Evolutionary conservation across 2,888 invertebrate species (phyloP).

Genomic region (Agonopterix alstromeriana): DNA sequence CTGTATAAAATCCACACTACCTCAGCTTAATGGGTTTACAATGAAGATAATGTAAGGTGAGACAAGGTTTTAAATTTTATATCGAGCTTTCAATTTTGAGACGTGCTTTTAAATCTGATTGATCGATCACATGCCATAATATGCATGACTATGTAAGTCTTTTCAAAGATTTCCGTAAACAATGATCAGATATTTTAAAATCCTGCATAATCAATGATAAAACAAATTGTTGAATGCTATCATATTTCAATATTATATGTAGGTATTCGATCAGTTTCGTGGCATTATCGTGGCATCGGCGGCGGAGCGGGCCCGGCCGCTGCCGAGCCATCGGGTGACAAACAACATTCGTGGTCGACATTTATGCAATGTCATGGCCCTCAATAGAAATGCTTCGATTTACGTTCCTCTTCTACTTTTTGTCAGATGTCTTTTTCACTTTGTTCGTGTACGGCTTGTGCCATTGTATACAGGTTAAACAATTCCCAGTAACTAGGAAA

Average conservation of each 20-base stretch:
- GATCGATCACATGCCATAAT: background rate
- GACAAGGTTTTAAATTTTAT: background rate
- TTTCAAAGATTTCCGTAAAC: background rate
- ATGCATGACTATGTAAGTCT: background rate
- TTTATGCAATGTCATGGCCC: conserved; percentile 68
- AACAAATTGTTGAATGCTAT: conserved; percentile 33
- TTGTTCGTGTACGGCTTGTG: conserved; percentile 33
- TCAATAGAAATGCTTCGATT: conserved; percentile 71
- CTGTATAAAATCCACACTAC: conserved; percentile 1
- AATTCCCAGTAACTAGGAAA: background rate
- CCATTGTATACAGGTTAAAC: conserved; percentile 23
- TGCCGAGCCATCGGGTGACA: conserved; percentile 46
- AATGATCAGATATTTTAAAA: background rate
- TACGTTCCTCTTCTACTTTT: conserved; percentile 50
- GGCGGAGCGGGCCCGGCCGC: conserved; percentile 17
- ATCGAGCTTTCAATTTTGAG: background rate
- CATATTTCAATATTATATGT: conserved; percentile 48
- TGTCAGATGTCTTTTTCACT: conserved; percentile 51
- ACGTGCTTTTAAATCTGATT: too few species aligned
- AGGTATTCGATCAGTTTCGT: conserved; percentile 30
- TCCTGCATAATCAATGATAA: conserved; percentile 19
- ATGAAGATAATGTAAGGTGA: background rate
- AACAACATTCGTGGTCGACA: conserved; percentile 64
- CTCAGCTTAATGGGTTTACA: background rate
- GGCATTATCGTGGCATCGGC: conserved; percentile 48